phyloP scores from a whole-genome alignment of 2,888 invertebrate species.

The Trypoxylon attenuatum region DNA sequence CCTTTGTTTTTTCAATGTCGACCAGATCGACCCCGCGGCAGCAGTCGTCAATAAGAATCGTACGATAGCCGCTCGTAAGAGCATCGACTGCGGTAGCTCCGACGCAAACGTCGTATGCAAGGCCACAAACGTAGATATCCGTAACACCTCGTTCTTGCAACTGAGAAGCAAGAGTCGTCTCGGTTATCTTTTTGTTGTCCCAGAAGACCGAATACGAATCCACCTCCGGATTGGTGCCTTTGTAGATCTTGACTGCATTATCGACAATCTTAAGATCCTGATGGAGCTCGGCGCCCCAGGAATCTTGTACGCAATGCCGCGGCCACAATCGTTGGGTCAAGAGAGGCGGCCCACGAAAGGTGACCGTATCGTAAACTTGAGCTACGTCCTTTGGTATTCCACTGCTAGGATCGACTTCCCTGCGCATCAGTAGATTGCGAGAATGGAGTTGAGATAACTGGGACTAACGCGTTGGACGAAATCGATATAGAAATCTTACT shows the following conservation, averaged over 20 bases:
- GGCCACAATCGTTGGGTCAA: conserved; percentile 96
- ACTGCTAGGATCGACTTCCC: conserved; percentile 69
- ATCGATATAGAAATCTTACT: too few relatives aligned
- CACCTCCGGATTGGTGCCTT: conserved; percentile 94
- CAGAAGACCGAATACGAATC: conserved; percentile 99
- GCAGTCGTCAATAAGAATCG: conserved; percentile 92
- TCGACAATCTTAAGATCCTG: conserved; percentile 90
- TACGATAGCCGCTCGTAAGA: conserved; percentile 92
- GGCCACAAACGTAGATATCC: conserved; percentile 95
- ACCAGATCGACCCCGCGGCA: conserved; percentile 90
- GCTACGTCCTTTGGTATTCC: conserved; percentile 79
- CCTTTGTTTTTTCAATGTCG: conserved; percentile 89
- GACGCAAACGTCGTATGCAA: conserved; percentile 97
- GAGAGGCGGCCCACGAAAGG: conserved; percentile 90
- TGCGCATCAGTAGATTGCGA: too few relatives aligned
- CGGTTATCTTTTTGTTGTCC: conserved; percentile 95
- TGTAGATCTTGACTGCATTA: conserved; percentile 87
- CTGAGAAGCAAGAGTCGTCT: conserved; percentile 89
- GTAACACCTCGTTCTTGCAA: conserved; percentile 87
- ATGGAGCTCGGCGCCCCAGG: conserved; percentile 96
- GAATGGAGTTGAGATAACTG: too few relatives aligned
- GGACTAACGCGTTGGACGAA: too few relatives aligned
- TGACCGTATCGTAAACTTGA: conserved; percentile 92
- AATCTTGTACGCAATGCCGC: conserved; percentile 95
- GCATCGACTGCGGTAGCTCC: conserved; percentile 93